These are phyloP conservation scores for Gryon sp. DNA, from an alignment of 1,140 invertebrate species.

Conservation along the genomic window DNA sequence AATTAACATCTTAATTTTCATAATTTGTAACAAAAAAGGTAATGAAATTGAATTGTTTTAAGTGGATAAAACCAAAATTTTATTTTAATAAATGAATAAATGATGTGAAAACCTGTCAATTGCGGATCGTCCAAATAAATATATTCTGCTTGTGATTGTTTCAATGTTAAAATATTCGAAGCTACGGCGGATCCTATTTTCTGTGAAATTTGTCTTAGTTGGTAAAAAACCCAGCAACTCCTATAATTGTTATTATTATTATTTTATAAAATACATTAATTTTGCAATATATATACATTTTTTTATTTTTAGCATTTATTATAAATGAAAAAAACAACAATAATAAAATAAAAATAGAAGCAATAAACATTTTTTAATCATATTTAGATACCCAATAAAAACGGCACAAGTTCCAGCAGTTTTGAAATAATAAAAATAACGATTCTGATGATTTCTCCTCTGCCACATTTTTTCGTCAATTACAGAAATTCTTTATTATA, in stretches of 20 bases:
- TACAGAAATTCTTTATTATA: background rate
- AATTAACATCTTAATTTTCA: no score
- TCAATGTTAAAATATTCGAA: conserved; percentile 71
- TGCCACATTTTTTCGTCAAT: conserved; percentile 47
- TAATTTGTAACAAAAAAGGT: no score
- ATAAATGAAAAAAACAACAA: conserved; percentile 16
- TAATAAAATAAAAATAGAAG: conserved; percentile 15
- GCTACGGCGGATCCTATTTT: conserved; percentile 69
- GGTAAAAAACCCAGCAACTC: conserved; percentile 73
- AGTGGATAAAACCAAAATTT: no score
- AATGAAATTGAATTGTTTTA: conserved; percentile 2
- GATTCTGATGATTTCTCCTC: conserved; percentile 41
- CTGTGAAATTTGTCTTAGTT: conserved; percentile 69
- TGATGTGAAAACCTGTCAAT: conserved; percentile 68
- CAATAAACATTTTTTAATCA: conserved; percentile 38
- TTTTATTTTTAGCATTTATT: no score
- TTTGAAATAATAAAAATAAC: conserved; percentile 69
- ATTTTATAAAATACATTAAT: no score
- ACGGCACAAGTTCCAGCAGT: conserved; percentile 68
- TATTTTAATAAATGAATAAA: background rate
- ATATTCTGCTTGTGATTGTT: conserved; percentile 72
- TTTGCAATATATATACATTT: no score
- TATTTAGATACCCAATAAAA: conserved; percentile 72
- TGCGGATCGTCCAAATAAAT: conserved; percentile 78
- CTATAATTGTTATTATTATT: no score